Conservation (phyloP, 2,113 vertebrate genomes). For the Chaetura pelagica region DNA sequence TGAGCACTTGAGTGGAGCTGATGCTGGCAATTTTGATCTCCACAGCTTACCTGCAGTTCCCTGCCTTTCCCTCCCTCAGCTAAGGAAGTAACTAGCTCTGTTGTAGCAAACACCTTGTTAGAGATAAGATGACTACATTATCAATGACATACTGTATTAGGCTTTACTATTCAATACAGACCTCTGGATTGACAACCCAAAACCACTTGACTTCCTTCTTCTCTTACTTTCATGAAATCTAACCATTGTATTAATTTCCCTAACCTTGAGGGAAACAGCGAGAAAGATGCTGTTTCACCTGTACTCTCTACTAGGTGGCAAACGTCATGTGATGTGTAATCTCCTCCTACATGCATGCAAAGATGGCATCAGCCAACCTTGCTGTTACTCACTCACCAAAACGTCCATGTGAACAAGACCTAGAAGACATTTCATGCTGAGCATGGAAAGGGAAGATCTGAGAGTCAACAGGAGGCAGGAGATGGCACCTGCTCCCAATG, state of each 20-base stretch:
- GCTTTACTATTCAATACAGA: not conserved
- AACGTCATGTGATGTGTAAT: not conserved
- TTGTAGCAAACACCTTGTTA: not conserved
- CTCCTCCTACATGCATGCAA: accelerated
- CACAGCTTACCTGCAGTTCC: not conserved
- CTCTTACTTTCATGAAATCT: not conserved
- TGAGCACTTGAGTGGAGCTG: not conserved
- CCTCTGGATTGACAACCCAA: not conserved
- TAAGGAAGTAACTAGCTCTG: not conserved
- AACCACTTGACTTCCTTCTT: not conserved
- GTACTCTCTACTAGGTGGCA: not conserved
- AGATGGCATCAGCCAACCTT: not conserved
- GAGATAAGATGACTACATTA: not conserved
- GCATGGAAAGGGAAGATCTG: not conserved
- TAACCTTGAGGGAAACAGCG: not conserved
- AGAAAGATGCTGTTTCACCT: not conserved
- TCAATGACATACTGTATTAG: not conserved
- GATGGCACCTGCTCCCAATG: not conserved
- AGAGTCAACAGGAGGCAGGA: not conserved
- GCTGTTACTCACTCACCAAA: not conserved
- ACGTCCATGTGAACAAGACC: not conserved
- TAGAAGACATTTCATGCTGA: not conserved
- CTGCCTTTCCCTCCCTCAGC: not conserved
- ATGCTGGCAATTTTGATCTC: not conserved
- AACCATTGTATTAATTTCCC: not conserved